These are phyloP conservation scores for Diachasmimorpha longicaudata DNA, from an alignment of 1,140 invertebrate species.

Conservation along the genomic window DNA sequence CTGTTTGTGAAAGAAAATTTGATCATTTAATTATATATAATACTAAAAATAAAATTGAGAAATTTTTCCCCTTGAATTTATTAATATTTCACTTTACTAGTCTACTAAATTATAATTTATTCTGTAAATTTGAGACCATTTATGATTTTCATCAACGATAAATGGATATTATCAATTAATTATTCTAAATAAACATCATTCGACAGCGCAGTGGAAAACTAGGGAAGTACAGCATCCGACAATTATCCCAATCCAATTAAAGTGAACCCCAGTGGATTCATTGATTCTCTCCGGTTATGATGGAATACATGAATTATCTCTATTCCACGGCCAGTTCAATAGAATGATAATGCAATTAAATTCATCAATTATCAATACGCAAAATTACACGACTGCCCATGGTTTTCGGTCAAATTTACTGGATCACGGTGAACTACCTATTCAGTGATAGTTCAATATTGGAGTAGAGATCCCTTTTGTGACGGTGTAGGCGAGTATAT, in stretches of 20 bases:
- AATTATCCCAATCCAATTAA: not conserved
- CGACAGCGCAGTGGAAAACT: conserved; percentile 30
- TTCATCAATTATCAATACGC: not conserved
- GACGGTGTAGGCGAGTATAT: conserved; percentile 39
- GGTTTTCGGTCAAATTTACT: not conserved
- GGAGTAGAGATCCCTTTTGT: conserved; percentile 53
- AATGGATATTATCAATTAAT: too few relatives aligned
- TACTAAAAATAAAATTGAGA: too few relatives aligned
- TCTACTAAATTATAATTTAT: too few relatives aligned
- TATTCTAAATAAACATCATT: conserved; percentile 23
- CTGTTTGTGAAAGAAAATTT: too few relatives aligned
- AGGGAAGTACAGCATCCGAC: not conserved
- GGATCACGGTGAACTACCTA: conserved; percentile 41
- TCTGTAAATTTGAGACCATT: too few relatives aligned
- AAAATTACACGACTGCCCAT: not conserved
- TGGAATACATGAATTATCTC: not conserved
- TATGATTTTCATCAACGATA: too few relatives aligned
- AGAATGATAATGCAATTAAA: not conserved
- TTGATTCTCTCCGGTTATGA: not conserved
- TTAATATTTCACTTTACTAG: too few relatives aligned
- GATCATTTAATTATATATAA: too few relatives aligned
- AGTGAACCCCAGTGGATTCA: not conserved
- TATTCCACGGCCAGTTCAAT: not conserved
- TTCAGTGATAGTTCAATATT: conserved; percentile 55
- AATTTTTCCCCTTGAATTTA: too few relatives aligned